Evolutionary conservation across 2,888 invertebrate genomes (phyloP), one percentile per base, ranked within the genome.

Genomic region (Rhabditoides inermis): DNA sequence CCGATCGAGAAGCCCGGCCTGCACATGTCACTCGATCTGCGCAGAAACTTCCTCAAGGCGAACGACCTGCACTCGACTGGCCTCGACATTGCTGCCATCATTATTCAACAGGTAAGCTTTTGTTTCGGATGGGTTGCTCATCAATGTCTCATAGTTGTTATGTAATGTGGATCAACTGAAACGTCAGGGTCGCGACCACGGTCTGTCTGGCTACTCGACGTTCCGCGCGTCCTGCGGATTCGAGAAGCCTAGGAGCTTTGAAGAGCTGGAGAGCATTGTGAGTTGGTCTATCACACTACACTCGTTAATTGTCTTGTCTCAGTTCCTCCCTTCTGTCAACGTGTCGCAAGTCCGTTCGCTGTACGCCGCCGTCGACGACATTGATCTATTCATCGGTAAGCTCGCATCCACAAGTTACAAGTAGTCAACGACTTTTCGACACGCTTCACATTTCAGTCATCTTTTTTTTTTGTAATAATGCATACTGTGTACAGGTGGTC

Each of bases 161-260:
- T n/a, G n/a, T n/a, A n/a, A n/a, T n/a, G n/a, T n/a, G n/a, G n/a
- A n/a, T n/a, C n/a, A n/a, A n/a, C n/a, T n/a, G n/a, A n/a, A n/a
- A n/a, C n/a, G n/a, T n/a, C n/a, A n/a, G 50, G 67, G 67, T n/a
- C 55, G 70, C 23, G 76, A 76, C 48, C 75, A 76, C 48, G 76
- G 76, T 3, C 44, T 69, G n/a, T 58, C 67, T 12, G 57, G 63
- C 7, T 72, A 69, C 55, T 51, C 63, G 1, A 49, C 60, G 20
- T 76, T 71, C 70, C 51, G 75, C 28, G 53, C 57, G 40, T 58
- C 59, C 30, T 75, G 75, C 47, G 68, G 68, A 27, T 50, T 75
- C 44, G 53, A 67, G 25, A 52, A 54, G 26, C 35, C 62, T 40
- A 54, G 47, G 28, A 56, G 56, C 0, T 63, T 63, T 28, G 49